Evolutionary conservation across 2,113 vertebrate species (phyloP).

Genomic region (Martes martes): DNA sequence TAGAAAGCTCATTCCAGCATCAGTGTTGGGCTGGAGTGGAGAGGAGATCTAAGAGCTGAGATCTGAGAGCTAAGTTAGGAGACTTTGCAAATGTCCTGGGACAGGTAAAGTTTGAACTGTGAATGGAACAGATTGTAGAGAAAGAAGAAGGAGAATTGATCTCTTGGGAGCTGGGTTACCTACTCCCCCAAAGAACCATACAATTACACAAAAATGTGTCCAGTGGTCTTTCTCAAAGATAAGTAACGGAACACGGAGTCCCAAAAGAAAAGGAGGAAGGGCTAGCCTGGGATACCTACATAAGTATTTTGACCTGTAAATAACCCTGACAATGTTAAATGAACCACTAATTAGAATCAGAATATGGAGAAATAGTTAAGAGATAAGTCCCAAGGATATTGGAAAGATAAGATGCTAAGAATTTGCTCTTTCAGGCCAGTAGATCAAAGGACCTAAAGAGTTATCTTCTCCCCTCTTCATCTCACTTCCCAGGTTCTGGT

Average conservation of each 20-base stretch:
- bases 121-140: background rate
- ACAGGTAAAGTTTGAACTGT: background rate
- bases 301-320: background rate
- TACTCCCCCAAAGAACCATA: background rate
- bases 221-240: background rate
- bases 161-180: background rate
- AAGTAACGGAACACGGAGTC: background rate
- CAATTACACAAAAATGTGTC: background rate
- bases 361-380: background rate
- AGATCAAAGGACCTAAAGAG: background rate
- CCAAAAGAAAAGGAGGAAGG: background rate
- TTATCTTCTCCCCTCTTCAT: background rate
- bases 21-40: too few relatives aligned
- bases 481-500: background rate
- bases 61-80: background rate
- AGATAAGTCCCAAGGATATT: background rate
- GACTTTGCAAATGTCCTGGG: background rate
- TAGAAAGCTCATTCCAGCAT: background rate
- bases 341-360: background rate
- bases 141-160: background rate
- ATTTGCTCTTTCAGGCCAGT: background rate
- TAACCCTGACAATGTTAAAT: background rate
- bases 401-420: background rate
- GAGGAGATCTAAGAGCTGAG: background rate
- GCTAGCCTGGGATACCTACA: background rate